Base-by-base conservation (phyloP, 2,888 invertebrate species). In the Acanthococcus lagerstroemiae region DNA sequence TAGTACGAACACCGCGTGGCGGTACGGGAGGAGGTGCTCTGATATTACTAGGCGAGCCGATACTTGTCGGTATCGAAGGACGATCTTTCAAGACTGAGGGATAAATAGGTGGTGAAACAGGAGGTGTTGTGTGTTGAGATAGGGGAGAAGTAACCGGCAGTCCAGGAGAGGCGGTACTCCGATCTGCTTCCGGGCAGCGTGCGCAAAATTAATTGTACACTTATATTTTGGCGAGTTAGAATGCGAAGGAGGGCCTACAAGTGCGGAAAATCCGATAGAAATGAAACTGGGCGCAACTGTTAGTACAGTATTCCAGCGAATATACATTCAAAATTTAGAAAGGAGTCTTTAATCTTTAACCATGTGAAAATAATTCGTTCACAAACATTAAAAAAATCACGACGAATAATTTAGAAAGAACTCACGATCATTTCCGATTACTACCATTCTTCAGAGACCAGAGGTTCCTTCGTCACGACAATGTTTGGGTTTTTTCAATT, bases 1-100 rank as follows among this genome's bases (percentile, higher is more conserved):
- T 66, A 2, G 56, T 56, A 1, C 66, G 87, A 25, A 87, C 87
- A 67, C 89, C 89, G 72, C 91, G 80, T 3, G 91, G 91, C 65
- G 91, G 91, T 60, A 92, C 91, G 22, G 92, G 92, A 65, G 92
- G 92, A 48, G 91, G 91, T 46, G 90, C 84, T 77, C 87, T 86
- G 9, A 57, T 63, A 24, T 63, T 63, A 25, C 63, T 63, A 37
- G 63, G 63, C 22, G 63, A 57, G 37, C 66, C 66, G 21, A 57
- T 45, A 37, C 37, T 30, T 72, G 85, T 82, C 77, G 82, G 81
- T 70, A 75, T 76, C 67, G 75, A 77, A 66, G 73, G 60, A 58
- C 81, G 76, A 73, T 86, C 85, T 77, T 87, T 87, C 73, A 88
- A 79, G 58, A 88, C 84, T 57, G 87, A 87, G 57, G 88, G 88